Base-by-base conservation (phyloP, 2,888 invertebrate genomes). In the Keiferia lycopersicella region DNA sequence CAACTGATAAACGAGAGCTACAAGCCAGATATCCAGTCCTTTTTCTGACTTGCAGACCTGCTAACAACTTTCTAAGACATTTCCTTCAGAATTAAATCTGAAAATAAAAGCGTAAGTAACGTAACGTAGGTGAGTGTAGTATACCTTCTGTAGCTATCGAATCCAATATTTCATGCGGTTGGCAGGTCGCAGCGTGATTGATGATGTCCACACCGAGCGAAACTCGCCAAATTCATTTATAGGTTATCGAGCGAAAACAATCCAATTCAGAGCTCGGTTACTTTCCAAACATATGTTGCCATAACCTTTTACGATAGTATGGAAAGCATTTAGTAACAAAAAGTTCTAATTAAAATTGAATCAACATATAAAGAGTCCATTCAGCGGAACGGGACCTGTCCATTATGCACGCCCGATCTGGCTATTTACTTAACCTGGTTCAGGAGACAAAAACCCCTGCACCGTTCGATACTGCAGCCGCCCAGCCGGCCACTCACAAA, bases 401-500 rank as follows among this genome's bases (percentile, higher is more conserved):
- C 75, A 80, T 80, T 82, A 81, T 82, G 77, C 81, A 84, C 76
- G 74, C 76, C 39, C 60, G 79, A 84, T 84, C 82, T 73, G 72
- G 78, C 77, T 88, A 87, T 88, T 90, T 89, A 85, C 82, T 85
- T 87, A 87, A 84, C 87, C 87, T 81, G 82, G 80, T 86, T 84
- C 82, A 78, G 75, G 77, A 78, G 78, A 82, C 78, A 82, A 83
- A 83, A 77, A 64, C 66, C 79, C 76, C 70, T 71, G 68, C 74
- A 77, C 79, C 76, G 70, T 72, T 76, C 75, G 76, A 79, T 74
- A 73, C 74, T 73, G 77, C 74, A 75, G 26, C 26, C 26, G 71
- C 68, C 22, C 60, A 60, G 22, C 41, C 22, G 39, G 60, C 60
- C 39, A 56, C 45, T 60, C 60, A 84, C 80, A 85, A 83, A 83